Evolutionary conservation across 2,113 vertebrate genomes (phyloP).

Genomic region (Hippolais icterina): DNA sequence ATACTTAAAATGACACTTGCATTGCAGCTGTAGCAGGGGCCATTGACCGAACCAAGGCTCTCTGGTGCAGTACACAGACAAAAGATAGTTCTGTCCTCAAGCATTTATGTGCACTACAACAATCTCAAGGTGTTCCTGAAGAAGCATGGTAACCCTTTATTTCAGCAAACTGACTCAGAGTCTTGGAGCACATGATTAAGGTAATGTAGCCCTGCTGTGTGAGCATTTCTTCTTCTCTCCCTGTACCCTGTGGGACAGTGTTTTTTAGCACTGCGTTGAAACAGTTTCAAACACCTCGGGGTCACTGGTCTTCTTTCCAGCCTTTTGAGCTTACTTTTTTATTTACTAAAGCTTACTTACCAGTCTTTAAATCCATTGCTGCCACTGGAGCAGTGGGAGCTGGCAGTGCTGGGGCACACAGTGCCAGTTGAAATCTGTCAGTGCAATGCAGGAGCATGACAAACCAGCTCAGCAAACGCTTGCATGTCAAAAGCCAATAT

Average conservation of each 20-base stretch:
- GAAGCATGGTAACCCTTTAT: background rate
- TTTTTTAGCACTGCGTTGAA: background rate
- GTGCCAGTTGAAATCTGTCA: background rate
- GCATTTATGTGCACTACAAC: background rate
- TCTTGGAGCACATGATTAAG: background rate
- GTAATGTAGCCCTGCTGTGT: background rate
- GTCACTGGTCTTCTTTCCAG: background rate
- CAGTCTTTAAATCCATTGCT: background rate
- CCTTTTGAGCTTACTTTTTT: background rate
- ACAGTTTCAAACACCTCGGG: background rate
- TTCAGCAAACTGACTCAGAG: background rate
- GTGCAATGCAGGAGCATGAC: rapidly evolving
- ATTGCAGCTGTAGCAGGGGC: background rate
- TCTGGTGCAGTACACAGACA: background rate
- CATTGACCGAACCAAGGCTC: background rate
- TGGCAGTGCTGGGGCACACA: background rate
- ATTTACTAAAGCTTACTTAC: background rate
- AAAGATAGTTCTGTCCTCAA: background rate
- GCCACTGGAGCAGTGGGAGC: background rate
- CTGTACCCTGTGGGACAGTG: background rate
- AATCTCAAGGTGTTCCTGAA: background rate
- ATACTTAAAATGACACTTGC: background rate
- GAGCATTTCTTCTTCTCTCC: background rate
- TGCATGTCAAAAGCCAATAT: conserved; percentile 12
- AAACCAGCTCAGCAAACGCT: background rate